Conservation (phyloP, 2,113 vertebrate genomes). For the Zeus faber region DNA sequence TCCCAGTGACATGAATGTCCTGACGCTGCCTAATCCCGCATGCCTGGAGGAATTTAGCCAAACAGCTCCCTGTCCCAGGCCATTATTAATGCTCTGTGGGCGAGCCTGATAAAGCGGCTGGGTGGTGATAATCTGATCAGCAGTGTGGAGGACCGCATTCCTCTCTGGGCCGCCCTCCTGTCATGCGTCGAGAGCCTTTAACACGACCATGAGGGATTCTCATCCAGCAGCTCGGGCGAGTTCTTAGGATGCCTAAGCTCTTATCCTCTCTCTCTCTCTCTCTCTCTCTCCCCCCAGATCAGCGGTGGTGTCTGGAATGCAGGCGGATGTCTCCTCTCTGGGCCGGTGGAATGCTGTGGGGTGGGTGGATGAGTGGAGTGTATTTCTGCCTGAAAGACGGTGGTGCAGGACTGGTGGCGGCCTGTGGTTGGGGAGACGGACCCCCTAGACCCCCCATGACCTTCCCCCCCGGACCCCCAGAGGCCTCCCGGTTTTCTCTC, state of each 20-base stretch:
- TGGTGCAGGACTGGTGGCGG: conserved; percentile 15
- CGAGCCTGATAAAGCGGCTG: conserved; percentile 35
- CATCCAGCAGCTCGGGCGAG: conserved; percentile 25
- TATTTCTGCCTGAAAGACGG: conserved; percentile 21
- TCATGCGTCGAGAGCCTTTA: conserved; percentile 42
- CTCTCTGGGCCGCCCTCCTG: conserved; percentile 16
- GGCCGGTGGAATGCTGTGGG: conserved; percentile 39
- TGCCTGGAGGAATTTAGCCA: conserved; percentile 34
- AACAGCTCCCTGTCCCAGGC: conserved; percentile 26
- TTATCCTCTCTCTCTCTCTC: conserved; percentile 34
- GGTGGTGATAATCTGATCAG: conserved; percentile 45
- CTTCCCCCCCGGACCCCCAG: background rate
- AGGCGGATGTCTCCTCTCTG: conserved; percentile 37
- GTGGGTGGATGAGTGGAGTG: conserved; percentile 4
- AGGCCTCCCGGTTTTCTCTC: conserved; percentile 23
- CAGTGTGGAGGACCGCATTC: conserved; percentile 30
- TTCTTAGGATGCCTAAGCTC: conserved; percentile 46
- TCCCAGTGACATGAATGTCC: conserved; percentile 32
- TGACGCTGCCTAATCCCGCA: conserved; percentile 38
- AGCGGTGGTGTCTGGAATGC: conserved; percentile 66
- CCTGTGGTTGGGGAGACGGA: conserved; percentile 24
- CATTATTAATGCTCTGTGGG: conserved; percentile 45
- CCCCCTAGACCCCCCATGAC: conserved; percentile 17
- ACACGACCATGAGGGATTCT: conserved; percentile 25
- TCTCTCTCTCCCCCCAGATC: conserved; percentile 56